Evolutionary conservation across 2,888 invertebrate genomes (phyloP), one percentile per base, ranked within the genome.

Genomic region (Drosophila siamana): DNA sequence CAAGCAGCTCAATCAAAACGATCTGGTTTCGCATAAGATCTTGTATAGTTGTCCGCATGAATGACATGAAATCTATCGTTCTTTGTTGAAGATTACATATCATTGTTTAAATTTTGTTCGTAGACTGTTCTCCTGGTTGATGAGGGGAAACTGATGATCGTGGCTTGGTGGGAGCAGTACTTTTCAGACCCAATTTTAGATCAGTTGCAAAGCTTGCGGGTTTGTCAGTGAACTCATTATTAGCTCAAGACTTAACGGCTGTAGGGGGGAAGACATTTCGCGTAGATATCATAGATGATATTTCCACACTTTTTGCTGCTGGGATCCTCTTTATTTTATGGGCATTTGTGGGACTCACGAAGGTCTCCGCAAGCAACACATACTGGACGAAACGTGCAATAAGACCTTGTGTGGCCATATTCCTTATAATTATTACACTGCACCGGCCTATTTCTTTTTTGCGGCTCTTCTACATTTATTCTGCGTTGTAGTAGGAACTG

Each of bases 271-370:
- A 30, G 11, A 30, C 11, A 30, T 30, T 1, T 4, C 30, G 36
- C 4, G 36, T 36, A 13, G 13, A 36, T 36, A 5, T 36, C 13
- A 36, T 36, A 5, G 13, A 13, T 36, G 13, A 1, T 13, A 5
- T 36, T 36, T 36, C 36, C 36, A 36, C 36, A 36, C 36, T 13
- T 36, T 36, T 36, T 36, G 36, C 13, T 13, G 36, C 36, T 36
- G 36, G 36, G 13, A 36, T 36, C 36, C 13, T 36, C 7, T 36
- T 13, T 13, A 36, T 36, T 36, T 36, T 13, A 13, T 30, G 30
- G 30, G 30, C 30, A 30, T 30, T 30, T 30, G 11, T n/a, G 30
- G 4, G 36, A 36, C 0, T 36, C 36, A 13, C 13, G 36, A 36
- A 36, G 36, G 13, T 30, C 30, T 30, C 30, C 30, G 8, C 30